phyloP scores from a whole-genome alignment of 2,113 vertebrate species.

The Cnemophilus loriae region DNA sequence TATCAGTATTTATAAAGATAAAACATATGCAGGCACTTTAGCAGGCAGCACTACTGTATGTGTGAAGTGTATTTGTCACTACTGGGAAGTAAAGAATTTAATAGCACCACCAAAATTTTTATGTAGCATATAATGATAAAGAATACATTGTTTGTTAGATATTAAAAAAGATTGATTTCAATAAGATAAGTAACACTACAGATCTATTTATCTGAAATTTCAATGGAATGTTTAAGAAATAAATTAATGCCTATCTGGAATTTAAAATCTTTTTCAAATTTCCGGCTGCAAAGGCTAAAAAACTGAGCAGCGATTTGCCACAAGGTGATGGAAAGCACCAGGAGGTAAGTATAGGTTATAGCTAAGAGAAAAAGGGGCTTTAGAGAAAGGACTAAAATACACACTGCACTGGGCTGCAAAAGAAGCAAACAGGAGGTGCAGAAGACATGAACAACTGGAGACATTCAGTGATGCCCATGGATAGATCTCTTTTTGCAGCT shows the following conservation, averaged over 20 bases:
- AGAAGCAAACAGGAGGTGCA: neutral
- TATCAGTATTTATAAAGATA: slow-evolving; percentile 8
- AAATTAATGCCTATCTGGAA: neutral
- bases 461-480: fast-evolving
- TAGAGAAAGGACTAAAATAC: neutral
- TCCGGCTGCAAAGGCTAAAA: neutral
- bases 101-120: neutral
- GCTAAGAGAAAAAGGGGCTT: neutral
- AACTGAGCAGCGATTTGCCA: neutral
- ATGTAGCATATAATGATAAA: neutral
- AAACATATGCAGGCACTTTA: neutral
- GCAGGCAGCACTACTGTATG: neutral
- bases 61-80: neutral
- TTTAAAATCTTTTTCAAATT: neutral
- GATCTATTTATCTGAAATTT: neutral
- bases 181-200: neutral
- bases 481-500: neutral
- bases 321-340: neutral
- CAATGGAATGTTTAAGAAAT: neutral
- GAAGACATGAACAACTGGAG: neutral
- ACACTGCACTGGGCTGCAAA: neutral
- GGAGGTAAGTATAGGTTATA: neutral
- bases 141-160: neutral
- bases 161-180: neutral
- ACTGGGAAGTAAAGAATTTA: neutral